A percentile compares a stretch with the other conserved stretches of the same genome.
Conservation (phyloP, 1,140 invertebrate species). For the Manduca sexta region DNA sequence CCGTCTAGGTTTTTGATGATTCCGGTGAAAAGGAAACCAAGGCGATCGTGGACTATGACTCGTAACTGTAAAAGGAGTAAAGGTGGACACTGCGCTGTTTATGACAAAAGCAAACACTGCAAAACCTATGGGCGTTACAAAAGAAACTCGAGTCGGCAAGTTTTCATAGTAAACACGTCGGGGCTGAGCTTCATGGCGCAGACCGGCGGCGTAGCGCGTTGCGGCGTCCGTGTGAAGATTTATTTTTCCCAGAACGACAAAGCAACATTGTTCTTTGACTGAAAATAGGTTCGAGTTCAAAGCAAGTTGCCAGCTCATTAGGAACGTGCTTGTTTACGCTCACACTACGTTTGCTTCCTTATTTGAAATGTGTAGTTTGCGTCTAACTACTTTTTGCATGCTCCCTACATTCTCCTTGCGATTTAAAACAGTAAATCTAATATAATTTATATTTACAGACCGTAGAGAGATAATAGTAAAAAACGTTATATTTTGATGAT, state of each 20-base stretch:
- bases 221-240: conserved; percentile 36
- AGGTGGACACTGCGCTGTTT: too few species aligned
- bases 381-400: neutral
- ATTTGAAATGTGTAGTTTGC: conserved; percentile 2
- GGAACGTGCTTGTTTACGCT: conserved; percentile 30
- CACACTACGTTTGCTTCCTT: conserved; percentile 27
- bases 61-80: conserved; percentile 11
- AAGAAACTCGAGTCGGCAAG: conserved; percentile 21
- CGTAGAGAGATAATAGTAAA: too few species aligned
- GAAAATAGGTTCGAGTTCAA: conserved; percentile 42
- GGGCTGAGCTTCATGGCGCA: too few species aligned
- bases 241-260: conserved; percentile 45
- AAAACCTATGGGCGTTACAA: conserved; percentile 17
- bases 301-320: conserved; percentile 43
- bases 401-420: too few species aligned
- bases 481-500: too few species aligned
- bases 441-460: too few species aligned
- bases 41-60: too few species aligned
- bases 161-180: conserved; percentile 41
- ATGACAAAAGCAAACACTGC: conserved; percentile 17
- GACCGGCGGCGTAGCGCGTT: too few species aligned
- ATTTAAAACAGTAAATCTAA: too few species aligned
- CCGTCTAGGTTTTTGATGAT: too few species aligned
- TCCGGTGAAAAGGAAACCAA: too few species aligned
- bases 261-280: conserved; percentile 36